A percentile compares a stretch with the other conserved stretches of the same genome.
Evolutionary conservation across 2,113 vertebrate species (phyloP).

Genomic region (Cavia aperea): DNA sequence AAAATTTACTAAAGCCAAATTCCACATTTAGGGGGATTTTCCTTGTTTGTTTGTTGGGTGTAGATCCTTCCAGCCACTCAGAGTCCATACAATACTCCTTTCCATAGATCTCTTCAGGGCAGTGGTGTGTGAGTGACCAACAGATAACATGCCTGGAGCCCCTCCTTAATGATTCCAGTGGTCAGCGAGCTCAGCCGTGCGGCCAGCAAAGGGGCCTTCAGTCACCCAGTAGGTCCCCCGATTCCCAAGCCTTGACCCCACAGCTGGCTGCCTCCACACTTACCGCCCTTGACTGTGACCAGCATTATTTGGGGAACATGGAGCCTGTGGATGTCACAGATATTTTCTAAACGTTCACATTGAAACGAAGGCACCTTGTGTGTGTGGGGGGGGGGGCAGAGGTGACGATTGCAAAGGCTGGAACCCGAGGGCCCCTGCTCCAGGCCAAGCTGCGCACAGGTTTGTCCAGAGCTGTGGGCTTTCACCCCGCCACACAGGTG

Average conservation of each 20-base stretch:
- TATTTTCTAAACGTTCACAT: background rate
- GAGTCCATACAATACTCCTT: background rate
- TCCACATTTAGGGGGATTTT: background rate
- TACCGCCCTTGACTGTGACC: background rate
- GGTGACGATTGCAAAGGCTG: background rate
- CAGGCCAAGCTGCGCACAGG: background rate
- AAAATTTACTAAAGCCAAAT: background rate
- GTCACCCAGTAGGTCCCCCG: background rate
- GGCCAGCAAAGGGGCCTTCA: background rate
- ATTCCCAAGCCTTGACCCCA: background rate
- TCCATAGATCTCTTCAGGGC: background rate
- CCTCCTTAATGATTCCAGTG: background rate
- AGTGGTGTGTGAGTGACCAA: background rate
- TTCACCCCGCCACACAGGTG: background rate
- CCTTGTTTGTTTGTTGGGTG: background rate
- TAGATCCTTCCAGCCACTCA: background rate
- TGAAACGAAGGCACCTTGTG: background rate
- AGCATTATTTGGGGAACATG: background rate
- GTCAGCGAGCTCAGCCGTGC: background rate
- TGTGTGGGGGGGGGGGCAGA: background rate
- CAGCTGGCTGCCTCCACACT: background rate
- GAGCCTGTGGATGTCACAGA: background rate
- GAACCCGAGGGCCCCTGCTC: background rate
- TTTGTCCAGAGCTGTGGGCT: background rate
- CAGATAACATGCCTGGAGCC: background rate